A percentile compares a stretch with the other conserved stretches of the same genome.
Conservation (phyloP, 2,888 invertebrate genomes). For the Sphaerophoria taeniata region DNA sequence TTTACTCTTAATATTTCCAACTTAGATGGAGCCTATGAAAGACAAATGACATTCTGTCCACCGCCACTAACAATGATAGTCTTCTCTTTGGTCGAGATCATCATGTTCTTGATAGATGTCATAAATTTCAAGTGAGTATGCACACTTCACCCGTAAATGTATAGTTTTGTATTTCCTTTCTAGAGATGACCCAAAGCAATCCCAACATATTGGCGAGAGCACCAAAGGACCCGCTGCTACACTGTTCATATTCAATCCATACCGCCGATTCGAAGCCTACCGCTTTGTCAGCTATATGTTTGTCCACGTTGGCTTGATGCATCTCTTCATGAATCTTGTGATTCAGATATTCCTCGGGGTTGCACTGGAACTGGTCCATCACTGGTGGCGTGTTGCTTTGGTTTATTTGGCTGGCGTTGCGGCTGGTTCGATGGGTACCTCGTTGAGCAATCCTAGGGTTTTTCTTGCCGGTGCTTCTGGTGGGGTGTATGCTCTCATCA, state of each 20-base stretch:
- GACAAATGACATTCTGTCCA: conserved; percentile 96
- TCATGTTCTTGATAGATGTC: conserved; percentile 85
- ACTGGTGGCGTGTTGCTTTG: conserved; percentile 94
- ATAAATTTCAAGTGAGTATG: conserved; percentile 81
- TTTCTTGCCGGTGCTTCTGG: conserved; percentile 97
- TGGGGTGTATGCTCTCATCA: conserved; percentile 96
- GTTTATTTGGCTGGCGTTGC: conserved; percentile 93
- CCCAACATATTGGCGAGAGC: conserved; percentile 80
- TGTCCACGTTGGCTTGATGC: conserved; percentile 95
- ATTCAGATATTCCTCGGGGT: conserved; percentile 97
- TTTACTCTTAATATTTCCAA: not conserved
- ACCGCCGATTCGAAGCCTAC: conserved; percentile 94
- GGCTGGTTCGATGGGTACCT: conserved; percentile 93
- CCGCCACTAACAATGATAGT: conserved; percentile 96
- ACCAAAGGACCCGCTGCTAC: conserved; percentile 91
- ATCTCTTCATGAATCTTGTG: conserved; percentile 94
- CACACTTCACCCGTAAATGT: not conserved
- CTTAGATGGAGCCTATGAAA: conserved; percentile 91
- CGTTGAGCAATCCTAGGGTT: conserved; percentile 90
- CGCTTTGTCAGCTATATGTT: conserved; percentile 97
- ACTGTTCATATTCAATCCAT: conserved; percentile 94
- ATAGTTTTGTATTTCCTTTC: not conserved
- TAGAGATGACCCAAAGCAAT: conserved; percentile 81
- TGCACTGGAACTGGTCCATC: conserved; percentile 97
- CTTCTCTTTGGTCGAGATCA: conserved; percentile 94